These are phyloP conservation scores for Ptychoptera albimana DNA, from an alignment of 2,888 invertebrate genomes.

Conservation along the genomic window DNA sequence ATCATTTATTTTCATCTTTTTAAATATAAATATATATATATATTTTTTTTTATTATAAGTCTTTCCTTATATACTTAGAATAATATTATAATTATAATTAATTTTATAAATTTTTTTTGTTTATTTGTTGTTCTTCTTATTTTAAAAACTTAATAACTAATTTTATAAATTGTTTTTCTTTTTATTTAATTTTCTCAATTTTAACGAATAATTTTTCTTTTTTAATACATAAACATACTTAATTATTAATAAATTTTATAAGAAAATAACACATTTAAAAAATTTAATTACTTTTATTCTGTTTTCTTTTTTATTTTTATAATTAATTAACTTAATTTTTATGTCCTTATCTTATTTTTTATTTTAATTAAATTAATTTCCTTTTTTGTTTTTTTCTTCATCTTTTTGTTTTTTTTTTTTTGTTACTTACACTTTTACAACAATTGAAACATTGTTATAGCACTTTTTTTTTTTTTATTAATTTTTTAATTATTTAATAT, in stretches of 20 bases:
- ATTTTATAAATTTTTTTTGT: too few species aligned
- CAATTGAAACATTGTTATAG: not conserved
- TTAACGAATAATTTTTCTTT: slow-evolving; percentile 1
- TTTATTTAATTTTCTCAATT: not conserved
- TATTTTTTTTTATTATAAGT: not conserved
- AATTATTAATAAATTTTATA: too few species aligned
- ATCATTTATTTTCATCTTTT: too few species aligned
- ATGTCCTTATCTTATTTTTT: not conserved
- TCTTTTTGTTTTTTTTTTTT: too few species aligned
- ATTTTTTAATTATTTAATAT: too few species aligned
- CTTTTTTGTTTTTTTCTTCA: not conserved
- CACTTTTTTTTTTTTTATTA: not conserved
- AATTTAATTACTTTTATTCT: too few species aligned
- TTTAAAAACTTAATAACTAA: too few species aligned
- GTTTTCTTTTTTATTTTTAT: not conserved
- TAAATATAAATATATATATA: not conserved
- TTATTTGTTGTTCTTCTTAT: too few species aligned
- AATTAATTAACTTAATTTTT: not conserved
- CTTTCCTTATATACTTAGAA: too few species aligned
- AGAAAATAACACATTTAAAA: too few species aligned
- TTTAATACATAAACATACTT: not conserved
- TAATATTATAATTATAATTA: too few species aligned
- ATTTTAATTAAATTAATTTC: not conserved
- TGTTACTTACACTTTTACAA: not conserved
- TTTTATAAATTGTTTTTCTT: not conserved